A percentile compares a stretch with the other conserved stretches of the same genome.
phyloP scores from a whole-genome alignment of 2,797 vertebrate genomes.

The Propithecus perrieri region DNA sequence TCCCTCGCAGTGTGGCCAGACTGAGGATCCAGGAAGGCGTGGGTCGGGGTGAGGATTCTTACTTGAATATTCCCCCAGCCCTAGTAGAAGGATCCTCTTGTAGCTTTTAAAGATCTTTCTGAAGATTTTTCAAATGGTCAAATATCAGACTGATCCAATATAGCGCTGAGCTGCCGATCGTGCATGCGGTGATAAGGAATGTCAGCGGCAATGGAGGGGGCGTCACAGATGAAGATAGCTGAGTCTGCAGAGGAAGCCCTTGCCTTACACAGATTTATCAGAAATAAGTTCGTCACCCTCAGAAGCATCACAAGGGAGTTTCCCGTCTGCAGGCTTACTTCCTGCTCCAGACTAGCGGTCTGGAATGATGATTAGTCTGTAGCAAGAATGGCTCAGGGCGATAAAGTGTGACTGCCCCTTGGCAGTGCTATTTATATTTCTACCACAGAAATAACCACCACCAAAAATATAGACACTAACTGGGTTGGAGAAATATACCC shows the following conservation, averaged over 20 bases:
- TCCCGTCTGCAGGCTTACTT: background rate
- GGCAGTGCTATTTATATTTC: background rate
- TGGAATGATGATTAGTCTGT: background rate
- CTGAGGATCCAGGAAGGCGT: background rate
- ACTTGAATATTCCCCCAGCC: background rate
- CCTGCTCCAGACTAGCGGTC: background rate
- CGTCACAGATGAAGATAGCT: background rate
- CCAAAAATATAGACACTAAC: background rate
- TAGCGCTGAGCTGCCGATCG: background rate
- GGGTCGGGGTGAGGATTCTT: background rate
- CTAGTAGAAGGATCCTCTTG: background rate
- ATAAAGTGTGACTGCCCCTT: background rate
- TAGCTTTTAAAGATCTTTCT: background rate
- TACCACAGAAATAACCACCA: background rate
- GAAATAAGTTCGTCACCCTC: background rate
- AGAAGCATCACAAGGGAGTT: background rate
- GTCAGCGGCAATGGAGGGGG: no score
- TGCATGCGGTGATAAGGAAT: background rate
- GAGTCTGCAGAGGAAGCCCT: background rate
- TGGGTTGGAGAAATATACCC: background rate
- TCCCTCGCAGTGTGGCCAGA: accelerated
- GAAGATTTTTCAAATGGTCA: background rate
- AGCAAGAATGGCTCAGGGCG: background rate
- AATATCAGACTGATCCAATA: background rate
- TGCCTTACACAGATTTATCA: background rate